Percentiles rank a stretch among this genome's conserved stretches.
Evolutionary conservation across 2,113 vertebrate species (phyloP).

Genomic region (Pseudorasbora parva): DNA sequence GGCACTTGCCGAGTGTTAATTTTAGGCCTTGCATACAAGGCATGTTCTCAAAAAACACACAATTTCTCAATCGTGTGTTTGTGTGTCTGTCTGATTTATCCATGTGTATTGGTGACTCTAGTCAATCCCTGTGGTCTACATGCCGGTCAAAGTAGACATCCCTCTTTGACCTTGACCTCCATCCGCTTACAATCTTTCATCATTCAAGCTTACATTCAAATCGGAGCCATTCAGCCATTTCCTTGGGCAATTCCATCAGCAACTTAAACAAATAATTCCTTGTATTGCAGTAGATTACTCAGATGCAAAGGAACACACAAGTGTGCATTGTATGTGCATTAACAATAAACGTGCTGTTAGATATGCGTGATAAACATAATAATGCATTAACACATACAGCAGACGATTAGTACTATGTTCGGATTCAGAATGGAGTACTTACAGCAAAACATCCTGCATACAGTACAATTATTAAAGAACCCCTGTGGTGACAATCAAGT

Average conservation of each 20-base stretch:
- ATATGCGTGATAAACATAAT: not conserved
- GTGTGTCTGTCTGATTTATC: not conserved
- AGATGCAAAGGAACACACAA: not conserved
- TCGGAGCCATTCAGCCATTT: not conserved
- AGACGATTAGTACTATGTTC: not conserved
- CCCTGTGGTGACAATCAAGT: no score
- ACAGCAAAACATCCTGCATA: not conserved
- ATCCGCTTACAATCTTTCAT: not conserved
- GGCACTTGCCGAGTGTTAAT: no score
- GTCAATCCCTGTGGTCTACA: not conserved
- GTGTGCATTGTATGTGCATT: not conserved
- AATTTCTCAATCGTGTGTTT: not conserved
- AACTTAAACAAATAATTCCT: not conserved
- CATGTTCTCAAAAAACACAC: not conserved
- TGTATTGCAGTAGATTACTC: not conserved
- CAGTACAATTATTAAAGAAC: no score
- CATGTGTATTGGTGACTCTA: not conserved
- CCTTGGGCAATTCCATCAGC: not conserved
- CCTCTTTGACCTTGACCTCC: not conserved
- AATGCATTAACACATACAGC: not conserved
- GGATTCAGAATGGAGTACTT: conserved; percentile 1
- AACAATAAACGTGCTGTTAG: not conserved
- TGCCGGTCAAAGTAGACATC: not conserved
- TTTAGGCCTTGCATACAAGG: no score
- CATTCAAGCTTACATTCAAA: no score